These are phyloP conservation scores for Drosophila willistoni DNA, from an alignment of 1,140 invertebrate genomes.

Conservation along the genomic window DNA sequence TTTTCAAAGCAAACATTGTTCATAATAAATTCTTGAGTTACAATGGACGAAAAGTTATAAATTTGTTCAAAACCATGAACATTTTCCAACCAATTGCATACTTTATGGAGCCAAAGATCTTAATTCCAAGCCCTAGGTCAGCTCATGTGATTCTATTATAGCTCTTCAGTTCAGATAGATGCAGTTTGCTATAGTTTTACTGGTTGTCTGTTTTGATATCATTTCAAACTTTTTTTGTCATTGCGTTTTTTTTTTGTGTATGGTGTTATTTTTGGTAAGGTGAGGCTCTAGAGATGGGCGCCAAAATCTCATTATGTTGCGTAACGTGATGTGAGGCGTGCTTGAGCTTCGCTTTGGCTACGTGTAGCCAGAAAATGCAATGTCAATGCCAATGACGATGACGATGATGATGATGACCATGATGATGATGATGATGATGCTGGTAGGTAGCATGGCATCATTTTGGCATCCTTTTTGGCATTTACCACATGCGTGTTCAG, in stretches of 20 bases:
- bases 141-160: too few relatives aligned
- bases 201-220: too few relatives aligned
- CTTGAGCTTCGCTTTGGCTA: constrained; percentile 4
- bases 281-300: background rate
- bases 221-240: background rate
- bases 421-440: background rate
- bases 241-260: background rate
- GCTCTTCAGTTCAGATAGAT: too few relatives aligned
- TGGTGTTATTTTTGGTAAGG: background rate
- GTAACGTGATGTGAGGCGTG: constrained; percentile 18
- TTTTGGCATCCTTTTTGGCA: constrained; percentile 21
- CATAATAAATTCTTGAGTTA: too few relatives aligned
- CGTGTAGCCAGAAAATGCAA: constrained; percentile 6
- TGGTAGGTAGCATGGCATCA: constrained; percentile 9
- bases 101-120: too few relatives aligned
- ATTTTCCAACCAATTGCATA: too few relatives aligned
- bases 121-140: too few relatives aligned
- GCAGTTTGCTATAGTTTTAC: too few relatives aligned
- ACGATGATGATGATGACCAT: too few relatives aligned
- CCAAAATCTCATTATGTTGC: constrained; percentile 20
- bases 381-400: constrained; percentile 12
- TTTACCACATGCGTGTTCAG: constrained; percentile 22
- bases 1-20: too few relatives aligned
- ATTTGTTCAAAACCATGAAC: too few relatives aligned
- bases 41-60: too few relatives aligned